Evolutionary conservation across 2,888 invertebrate genomes (phyloP).

Genomic region (Platerodrilus igneus): DNA sequence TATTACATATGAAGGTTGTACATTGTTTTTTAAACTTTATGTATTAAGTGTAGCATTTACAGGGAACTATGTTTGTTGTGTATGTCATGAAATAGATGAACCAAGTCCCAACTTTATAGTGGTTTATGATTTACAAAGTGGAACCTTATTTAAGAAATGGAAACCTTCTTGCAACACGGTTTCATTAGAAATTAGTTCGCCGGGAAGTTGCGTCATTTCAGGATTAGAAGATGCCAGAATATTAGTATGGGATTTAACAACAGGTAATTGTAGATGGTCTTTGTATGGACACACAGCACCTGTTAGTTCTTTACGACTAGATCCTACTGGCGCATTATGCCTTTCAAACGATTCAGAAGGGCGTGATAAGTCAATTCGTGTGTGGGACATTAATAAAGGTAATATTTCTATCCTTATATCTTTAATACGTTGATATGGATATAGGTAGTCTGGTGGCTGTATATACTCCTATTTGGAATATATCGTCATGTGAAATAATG

Average conservation of each 20-base stretch:
- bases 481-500: conserved; percentile 73
- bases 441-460: conserved; percentile 75
- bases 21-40: background rate
- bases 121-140: conserved; percentile 85
- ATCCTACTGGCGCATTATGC: conserved; percentile 66
- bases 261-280: conserved; percentile 76
- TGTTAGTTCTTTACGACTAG: conserved; percentile 67
- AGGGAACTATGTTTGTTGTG: conserved; percentile 71
- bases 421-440: conserved; percentile 25
- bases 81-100: conserved; percentile 65
- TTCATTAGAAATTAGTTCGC: conserved; percentile 80
- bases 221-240: conserved; percentile 78
- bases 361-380: conserved; percentile 68
- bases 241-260: conserved; percentile 81
- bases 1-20: conserved; percentile 79
- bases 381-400: conserved; percentile 81
- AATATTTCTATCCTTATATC: conserved; percentile 17
- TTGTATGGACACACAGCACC: conserved; percentile 76
- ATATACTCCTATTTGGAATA: conserved; percentile 69
- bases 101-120: conserved; percentile 84
- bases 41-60: conserved; percentile 23
- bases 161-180: conserved; percentile 80
- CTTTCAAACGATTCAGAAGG: conserved; percentile 70
- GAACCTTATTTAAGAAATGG: conserved; percentile 88
- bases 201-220: conserved; percentile 77